Percentiles rank a stretch among this genome's conserved stretches.
Evolutionary conservation across 2,888 invertebrate genomes (phyloP).

Genomic region (Drosophila recens): DNA sequence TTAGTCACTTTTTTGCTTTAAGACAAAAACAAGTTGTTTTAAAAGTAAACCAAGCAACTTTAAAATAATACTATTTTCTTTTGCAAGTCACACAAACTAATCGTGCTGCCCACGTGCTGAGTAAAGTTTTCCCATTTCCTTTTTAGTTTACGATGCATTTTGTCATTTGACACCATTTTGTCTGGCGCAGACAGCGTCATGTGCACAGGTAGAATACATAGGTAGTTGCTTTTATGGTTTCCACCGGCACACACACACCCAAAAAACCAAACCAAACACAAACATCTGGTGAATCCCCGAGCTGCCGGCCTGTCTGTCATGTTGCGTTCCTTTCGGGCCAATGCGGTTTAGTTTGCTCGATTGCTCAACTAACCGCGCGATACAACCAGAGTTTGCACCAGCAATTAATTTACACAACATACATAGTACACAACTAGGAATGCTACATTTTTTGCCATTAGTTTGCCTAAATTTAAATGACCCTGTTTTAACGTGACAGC

Average conservation of each 20-base stretch:
- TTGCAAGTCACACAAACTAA: constrained; percentile 18
- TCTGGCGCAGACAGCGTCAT: constrained; percentile 51
- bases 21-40: too few relatives aligned
- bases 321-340: constrained; percentile 56
- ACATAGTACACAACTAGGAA: constrained; percentile 18
- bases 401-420: constrained; percentile 67
- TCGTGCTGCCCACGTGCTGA: constrained; percentile 44
- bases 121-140: constrained; percentile 48
- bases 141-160: constrained; percentile 69
- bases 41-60: neutral
- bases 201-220: constrained; percentile 39
- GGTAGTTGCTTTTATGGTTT: constrained; percentile 72
- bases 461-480: constrained; percentile 58
- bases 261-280: constrained; percentile 51
- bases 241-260: constrained; percentile 42
- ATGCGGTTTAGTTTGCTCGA: constrained; percentile 69
- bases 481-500: constrained; percentile 49
- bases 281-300: constrained; percentile 44
- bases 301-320: constrained; percentile 52
- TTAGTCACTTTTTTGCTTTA: too few relatives aligned
- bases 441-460: constrained; percentile 15
- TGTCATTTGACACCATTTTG: constrained; percentile 79
- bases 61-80: constrained; percentile 6
- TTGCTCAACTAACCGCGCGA: constrained; percentile 73
- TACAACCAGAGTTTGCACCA: constrained; percentile 45